Conservation (phyloP, 2,888 invertebrate species). For the Agrochola circellaris region DNA sequence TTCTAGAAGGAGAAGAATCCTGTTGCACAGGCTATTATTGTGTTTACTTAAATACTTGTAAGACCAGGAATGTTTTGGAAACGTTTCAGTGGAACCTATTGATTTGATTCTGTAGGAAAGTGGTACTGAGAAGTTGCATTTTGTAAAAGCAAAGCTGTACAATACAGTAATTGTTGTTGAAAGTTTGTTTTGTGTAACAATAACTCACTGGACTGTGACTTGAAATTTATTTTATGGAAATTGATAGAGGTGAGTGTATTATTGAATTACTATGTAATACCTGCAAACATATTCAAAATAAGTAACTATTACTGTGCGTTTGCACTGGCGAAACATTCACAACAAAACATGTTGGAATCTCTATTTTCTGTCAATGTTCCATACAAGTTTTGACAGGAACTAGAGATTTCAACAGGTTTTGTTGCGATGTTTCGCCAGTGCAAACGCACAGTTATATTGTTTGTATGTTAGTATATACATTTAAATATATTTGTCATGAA, state of each 20-base stretch:
- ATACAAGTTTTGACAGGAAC: too few species aligned
- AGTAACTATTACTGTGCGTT: too few species aligned
- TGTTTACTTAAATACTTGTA: neutral
- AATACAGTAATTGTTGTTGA: conserved; percentile 5
- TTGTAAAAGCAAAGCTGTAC: conserved; percentile 13
- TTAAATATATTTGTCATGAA: conserved; percentile 7
- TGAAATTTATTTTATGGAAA: conserved; percentile 37
- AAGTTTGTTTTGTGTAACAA: conserved; percentile 39
- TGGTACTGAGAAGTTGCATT: conserved; percentile 26
- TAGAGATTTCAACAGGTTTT: too few species aligned
- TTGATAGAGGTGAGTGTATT: conserved; percentile 61
- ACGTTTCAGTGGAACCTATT: conserved; percentile 25
- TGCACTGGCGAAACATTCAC: too few species aligned
- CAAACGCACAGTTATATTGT: too few species aligned
- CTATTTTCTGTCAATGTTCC: too few species aligned
- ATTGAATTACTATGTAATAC: conserved; percentile 1
- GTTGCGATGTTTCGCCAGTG: too few species aligned
- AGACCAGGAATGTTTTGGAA: conserved; percentile 6
- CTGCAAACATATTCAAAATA: conserved; percentile 5
- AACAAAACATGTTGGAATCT: too few species aligned
- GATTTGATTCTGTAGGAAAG: conserved; percentile 26
- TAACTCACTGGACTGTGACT: conserved; percentile 23
- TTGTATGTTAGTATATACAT: conserved; percentile 20
- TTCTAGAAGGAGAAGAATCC: conserved; percentile 60
- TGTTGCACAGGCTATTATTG: conserved; percentile 18